These are phyloP conservation scores for Drosophila chauvacae DNA, from an alignment of 1,140 invertebrate genomes.

Conservation along the genomic window DNA sequence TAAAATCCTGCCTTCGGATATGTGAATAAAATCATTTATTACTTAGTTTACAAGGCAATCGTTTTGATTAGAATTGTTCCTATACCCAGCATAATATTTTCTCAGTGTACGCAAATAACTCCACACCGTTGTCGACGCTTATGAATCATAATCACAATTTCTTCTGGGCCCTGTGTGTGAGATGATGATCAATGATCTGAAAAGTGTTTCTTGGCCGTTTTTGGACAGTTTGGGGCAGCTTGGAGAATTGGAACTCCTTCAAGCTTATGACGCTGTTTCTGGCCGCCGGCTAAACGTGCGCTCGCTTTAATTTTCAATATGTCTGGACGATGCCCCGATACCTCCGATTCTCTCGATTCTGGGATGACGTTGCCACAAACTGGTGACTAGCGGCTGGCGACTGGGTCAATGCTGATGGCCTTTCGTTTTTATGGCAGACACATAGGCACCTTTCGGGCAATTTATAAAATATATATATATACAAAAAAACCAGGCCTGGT, in stretches of 20 bases:
- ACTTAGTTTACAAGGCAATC: no score
- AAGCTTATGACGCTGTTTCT: slow-evolving; percentile 65
- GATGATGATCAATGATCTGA: slow-evolving; percentile 82
- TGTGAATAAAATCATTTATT: no score
- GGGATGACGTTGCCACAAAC: slow-evolving; percentile 44
- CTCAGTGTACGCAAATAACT: slow-evolving; percentile 11
- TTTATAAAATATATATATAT: slow-evolving; percentile 53
- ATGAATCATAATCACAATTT: slow-evolving; percentile 83
- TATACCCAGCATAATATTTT: background rate
- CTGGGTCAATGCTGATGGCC: slow-evolving; percentile 80
- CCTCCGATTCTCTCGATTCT: slow-evolving; percentile 7
- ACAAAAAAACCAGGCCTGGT: slow-evolving; percentile 9
- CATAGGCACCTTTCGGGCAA: slow-evolving; percentile 78
- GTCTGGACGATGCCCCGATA: slow-evolving; percentile 60
- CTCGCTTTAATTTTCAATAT: slow-evolving; percentile 82
- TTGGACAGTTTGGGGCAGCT: slow-evolving; percentile 20
- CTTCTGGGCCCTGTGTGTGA: slow-evolving; percentile 42
- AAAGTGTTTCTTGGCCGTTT: slow-evolving; percentile 69
- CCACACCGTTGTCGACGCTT: slow-evolving; percentile 55
- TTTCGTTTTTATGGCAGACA: slow-evolving; percentile 82
- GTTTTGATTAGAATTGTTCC: no score
- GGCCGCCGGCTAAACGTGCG: slow-evolving; percentile 74
- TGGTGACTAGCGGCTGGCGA: slow-evolving; percentile 56
- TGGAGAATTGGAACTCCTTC: slow-evolving; percentile 31
- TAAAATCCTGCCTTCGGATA: no score